Conservation (phyloP, 2,113 vertebrate species). For the Hystrix cristata region DNA sequence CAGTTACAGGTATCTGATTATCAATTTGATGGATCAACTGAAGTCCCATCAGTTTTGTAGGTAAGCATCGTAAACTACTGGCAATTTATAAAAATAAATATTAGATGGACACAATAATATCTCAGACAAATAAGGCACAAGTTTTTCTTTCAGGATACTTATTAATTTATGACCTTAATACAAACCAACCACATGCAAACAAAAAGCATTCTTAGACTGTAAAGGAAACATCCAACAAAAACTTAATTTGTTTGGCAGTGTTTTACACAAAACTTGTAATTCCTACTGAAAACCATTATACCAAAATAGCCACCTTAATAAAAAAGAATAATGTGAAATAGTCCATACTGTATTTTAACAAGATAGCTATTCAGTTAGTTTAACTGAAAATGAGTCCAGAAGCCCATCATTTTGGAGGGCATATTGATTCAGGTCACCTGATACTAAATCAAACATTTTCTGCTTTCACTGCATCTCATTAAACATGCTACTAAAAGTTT, state of each 20-base stretch:
- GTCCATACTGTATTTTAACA: not conserved
- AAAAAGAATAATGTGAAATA: slow-evolving; percentile 59
- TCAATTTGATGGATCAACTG: not conserved
- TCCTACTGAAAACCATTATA: not conserved
- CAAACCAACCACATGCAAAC: slow-evolving; percentile 9
- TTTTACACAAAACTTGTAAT: not conserved
- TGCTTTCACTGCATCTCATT: slow-evolving; percentile 73
- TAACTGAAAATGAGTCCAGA: slow-evolving; percentile 51
- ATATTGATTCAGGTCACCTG: slow-evolving; percentile 71
- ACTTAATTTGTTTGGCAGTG: not conserved
- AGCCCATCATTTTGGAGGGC: slow-evolving; percentile 17
- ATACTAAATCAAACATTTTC: slow-evolving; percentile 77
- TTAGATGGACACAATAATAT: not conserved
- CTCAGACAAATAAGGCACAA: not conserved
- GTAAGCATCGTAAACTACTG: not conserved
- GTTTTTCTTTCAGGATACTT: slow-evolving; percentile 7
- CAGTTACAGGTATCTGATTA: not conserved
- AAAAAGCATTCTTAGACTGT: not conserved
- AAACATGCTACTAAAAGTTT: slow-evolving; percentile 69
- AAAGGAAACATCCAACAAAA: not conserved
- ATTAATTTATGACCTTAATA: not conserved
- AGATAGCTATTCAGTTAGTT: slow-evolving; percentile 34
- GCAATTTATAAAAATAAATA: not conserved
- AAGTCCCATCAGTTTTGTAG: not conserved
- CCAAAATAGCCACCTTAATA: not conserved